Evolutionary conservation across 2,113 vertebrate species (phyloP), one percentile per base, ranked within the genome.

Genomic region (Psittacus erithacus): DNA sequence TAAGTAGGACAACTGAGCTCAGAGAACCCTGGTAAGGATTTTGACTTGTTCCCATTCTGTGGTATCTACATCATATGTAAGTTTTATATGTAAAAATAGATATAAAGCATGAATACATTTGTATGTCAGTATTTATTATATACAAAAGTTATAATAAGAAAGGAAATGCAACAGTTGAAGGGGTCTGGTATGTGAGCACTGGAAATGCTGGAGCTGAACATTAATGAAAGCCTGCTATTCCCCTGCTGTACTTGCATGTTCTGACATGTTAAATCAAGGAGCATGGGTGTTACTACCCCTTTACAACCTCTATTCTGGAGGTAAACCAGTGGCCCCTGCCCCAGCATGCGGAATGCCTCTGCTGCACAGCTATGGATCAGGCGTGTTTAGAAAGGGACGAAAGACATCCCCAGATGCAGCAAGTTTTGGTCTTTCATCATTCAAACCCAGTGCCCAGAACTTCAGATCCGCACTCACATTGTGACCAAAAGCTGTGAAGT

Each of bases 261-360:
- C 20, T 27, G 50, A 14, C 6, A 4, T 5, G 23, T 44, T 20
- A 20, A n/a, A 28, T 10, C 46, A 65, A 35, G 71, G 31, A 79
- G n/a, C 17, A 16, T 0, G 2, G 3, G 18, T 11, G 68, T 25
- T 60, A 10, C 8, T 29, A 23, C 4, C 29, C 11, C 52, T 39
- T 28, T 73, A 23, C 35, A 46, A 31, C 19, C 41, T 78, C 77
- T 25, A 3, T 3, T 38, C 38, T 20, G 33, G 52, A 79, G 52
- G 46, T 31, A 38, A 80, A 23, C 35, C 46, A 28, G 55, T 0
- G 29, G 10, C 70, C 46, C 6, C 41, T 19, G 47, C 16, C 17
- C 46, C 64, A 5, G 52, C 28, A 44, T 12, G 39, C 67, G 23
- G 41, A 41, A 16, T 4, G 33, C 3, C 59, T 23, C 28, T 33